Base-by-base conservation (phyloP, 2,113 vertebrate genomes). In the Mugil cephalus region DNA sequence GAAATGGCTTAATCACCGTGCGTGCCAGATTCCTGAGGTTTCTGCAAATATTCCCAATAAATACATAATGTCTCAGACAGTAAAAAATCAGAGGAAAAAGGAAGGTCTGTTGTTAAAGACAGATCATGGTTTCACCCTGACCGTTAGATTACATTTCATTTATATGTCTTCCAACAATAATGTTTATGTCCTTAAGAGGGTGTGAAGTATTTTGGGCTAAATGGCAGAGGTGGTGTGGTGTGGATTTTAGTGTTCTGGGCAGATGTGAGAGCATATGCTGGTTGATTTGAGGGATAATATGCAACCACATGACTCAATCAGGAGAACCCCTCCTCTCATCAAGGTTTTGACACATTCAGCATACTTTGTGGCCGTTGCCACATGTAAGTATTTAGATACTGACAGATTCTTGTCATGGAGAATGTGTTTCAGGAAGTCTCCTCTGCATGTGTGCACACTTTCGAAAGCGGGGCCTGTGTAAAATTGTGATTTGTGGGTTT, bases 221-320 rank as follows among this genome's bases (percentile, higher is more conserved):
- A 83, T 68, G 81, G 78, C 74, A 71, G 55, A 53, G 68, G 71
- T 62, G 83, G 72, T 73, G 68, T 40, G 46, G 59, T 59, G 58
- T 63, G 36, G 59, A 70, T 72, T 36, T 39, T 47, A 79, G 62
- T 76, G 69, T 40, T 82, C 69, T 43, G 75, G 70, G 69, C 85
- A 90, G 77, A 83, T 90, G 78, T 80, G 84, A 79, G 76, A 66
- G 68, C 87, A 90, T 81, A 83, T 89, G 84, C 78, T 68, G 77
- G 17, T 59, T 88, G 84, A 92, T 90, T 88, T 73, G 65, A 79
- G 82, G 83, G 66, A 90, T 87, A 84, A 82, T 90, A 88, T 90
- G 87, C 88, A 90, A 67, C 90, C 82, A 74, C 89, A 92, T 92
- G 85, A 82, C 87, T 89, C 83, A 89, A 91, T 92, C 91, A 92